Conservation (phyloP, 1,140 invertebrate genomes). For the Drosophila ananassae region DNA sequence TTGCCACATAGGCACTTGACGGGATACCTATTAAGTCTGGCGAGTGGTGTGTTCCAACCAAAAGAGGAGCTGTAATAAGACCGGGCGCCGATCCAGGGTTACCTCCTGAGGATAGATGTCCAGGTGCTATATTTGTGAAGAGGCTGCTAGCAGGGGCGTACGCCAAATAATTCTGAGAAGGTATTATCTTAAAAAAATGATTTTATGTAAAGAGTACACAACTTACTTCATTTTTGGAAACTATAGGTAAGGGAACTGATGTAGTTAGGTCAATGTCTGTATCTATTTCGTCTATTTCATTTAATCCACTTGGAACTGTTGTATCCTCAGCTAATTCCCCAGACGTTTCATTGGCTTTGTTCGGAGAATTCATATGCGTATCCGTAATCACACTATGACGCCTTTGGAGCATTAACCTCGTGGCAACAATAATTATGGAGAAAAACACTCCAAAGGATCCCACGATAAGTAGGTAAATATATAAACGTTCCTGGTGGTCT, state of each 20-base stretch:
- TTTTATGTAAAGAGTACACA: not conserved
- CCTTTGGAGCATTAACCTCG: slow-evolving; percentile 87
- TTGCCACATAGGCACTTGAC: slow-evolving; percentile 52
- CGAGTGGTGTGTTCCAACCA: slow-evolving; percentile 66
- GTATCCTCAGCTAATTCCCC: slow-evolving; percentile 84
- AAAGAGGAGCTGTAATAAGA: slow-evolving; percentile 58
- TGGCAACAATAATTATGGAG: slow-evolving; percentile 88
- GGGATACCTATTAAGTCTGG: slow-evolving; percentile 76
- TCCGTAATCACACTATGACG: slow-evolving; percentile 85
- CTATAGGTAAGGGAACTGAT: slow-evolving; percentile 85
- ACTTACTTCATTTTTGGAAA: slow-evolving; percentile 81
- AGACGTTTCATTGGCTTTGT: slow-evolving; percentile 31
- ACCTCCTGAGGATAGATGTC: slow-evolving; percentile 43
- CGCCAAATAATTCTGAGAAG: slow-evolving; percentile 72
- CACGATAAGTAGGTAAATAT: slow-evolving; percentile 90
- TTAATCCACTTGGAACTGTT: slow-evolving; percentile 89
- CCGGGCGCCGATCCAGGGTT: slow-evolving; percentile 20
- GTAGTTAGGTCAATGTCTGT: slow-evolving; percentile 89
- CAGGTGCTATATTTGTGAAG: slow-evolving; percentile 63
- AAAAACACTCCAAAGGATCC: slow-evolving; percentile 88
- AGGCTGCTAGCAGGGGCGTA: slow-evolving; percentile 69
- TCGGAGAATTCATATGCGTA: slow-evolving; percentile 56
- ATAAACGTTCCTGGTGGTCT: slow-evolving; percentile 92
- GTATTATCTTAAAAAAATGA: slow-evolving; percentile 5
- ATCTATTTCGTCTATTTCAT: slow-evolving; percentile 90